Percentiles rank a stretch among this genome's conserved stretches.
Conservation (phyloP, 2,888 invertebrate species). For the Schrankia costaestrigalis region DNA sequence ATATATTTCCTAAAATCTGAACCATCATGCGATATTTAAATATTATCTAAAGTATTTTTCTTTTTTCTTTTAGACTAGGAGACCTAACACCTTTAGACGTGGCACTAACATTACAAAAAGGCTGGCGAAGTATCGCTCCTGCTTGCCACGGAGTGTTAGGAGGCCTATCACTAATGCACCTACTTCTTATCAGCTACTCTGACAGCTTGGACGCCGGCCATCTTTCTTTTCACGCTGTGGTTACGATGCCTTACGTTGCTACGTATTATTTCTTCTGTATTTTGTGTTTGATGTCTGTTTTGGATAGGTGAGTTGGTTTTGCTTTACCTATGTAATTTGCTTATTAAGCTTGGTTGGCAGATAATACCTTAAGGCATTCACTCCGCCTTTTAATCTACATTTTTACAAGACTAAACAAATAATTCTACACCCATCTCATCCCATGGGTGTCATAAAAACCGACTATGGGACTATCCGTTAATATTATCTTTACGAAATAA, state of each 20-base stretch:
- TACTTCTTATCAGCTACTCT: conserved; percentile 78
- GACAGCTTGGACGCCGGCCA: conserved; percentile 70
- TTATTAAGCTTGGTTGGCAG: too few species aligned
- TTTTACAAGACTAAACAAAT: too few species aligned
- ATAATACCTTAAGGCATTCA: too few species aligned
- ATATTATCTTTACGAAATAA: too few species aligned
- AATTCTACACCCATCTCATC: too few species aligned
- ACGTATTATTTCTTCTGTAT: conserved; percentile 81
- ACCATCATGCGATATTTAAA: too few species aligned
- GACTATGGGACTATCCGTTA: too few species aligned
- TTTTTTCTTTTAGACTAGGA: conserved; percentile 54
- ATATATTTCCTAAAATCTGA: too few species aligned
- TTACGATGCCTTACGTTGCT: conserved; percentile 76
- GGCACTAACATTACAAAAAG: conserved; percentile 73
- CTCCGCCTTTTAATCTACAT: too few species aligned
- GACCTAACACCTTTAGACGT: conserved; percentile 77
- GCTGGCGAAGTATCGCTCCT: conserved; percentile 72
- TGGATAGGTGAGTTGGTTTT: conserved; percentile 73
- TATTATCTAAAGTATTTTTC: too few species aligned
- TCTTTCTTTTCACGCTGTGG: conserved; percentile 69
- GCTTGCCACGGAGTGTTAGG: conserved; percentile 82
- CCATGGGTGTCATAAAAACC: too few species aligned
- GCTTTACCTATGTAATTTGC: too few species aligned
- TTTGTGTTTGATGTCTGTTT: conserved; percentile 79
- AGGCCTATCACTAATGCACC: conserved; percentile 80